Evolutionary conservation across 2,888 invertebrate species (phyloP).

Genomic region (Hyles lineata): DNA sequence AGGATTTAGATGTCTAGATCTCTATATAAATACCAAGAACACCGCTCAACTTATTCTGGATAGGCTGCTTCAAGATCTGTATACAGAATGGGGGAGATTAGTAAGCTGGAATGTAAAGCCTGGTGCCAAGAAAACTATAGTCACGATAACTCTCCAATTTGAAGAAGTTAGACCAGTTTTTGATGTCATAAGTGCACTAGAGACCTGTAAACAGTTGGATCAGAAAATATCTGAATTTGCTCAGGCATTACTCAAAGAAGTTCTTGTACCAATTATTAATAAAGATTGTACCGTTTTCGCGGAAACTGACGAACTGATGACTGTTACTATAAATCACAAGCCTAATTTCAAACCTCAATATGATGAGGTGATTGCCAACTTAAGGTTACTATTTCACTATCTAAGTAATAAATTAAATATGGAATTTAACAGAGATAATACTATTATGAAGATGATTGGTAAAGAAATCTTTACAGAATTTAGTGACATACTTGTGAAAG

Average conservation of each 20-base stretch:
- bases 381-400: conserved; percentile 84
- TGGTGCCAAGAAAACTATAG: conserved; percentile 56
- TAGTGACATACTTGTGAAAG: conserved; percentile 87
- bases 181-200: conserved; percentile 72
- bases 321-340: conserved; percentile 70
- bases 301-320: conserved; percentile 64
- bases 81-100: conserved; percentile 77
- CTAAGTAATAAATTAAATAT: conserved; percentile 84
- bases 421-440: conserved; percentile 66
- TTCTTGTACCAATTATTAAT: conserved; percentile 85
- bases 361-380: conserved; percentile 83
- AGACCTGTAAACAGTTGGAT: conserved; percentile 68
- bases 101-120: conserved; percentile 69
- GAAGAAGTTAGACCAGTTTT: conserved; percentile 54
- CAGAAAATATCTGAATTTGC: conserved; percentile 84
- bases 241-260: conserved; percentile 82
- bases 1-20: conserved; percentile 80
- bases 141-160: conserved; percentile 67
- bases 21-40: conserved; percentile 77
- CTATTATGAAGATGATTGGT: conserved; percentile 84
- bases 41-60: conserved; percentile 75
- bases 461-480: conserved; percentile 84
- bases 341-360: conserved; percentile 75
- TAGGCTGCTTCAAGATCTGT: conserved; percentile 75
- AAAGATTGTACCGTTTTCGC: conserved; percentile 72